Evolutionary conservation across 2,888 invertebrate species (phyloP).

Genomic region (Chloromyia formosa): DNA sequence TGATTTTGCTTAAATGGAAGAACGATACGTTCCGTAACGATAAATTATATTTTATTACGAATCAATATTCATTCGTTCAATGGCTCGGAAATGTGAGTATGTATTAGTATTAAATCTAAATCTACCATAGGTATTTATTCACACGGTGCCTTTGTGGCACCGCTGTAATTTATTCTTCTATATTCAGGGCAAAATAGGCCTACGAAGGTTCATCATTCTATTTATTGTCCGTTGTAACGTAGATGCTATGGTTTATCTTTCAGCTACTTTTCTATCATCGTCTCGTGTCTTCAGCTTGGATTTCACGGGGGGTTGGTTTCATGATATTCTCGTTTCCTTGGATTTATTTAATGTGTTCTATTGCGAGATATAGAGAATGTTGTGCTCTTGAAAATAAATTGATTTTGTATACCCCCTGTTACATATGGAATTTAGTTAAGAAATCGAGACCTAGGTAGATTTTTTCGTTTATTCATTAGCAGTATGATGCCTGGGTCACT

Average conservation of each 20-base stretch:
- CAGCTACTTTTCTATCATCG: background rate
- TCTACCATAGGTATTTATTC: no score
- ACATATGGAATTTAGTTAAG: no score
- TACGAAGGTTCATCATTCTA: background rate
- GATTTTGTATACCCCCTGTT: background rate
- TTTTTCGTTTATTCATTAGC: background rate
- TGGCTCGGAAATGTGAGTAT: conserved; percentile 11
- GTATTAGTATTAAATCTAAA: conserved; percentile 20
- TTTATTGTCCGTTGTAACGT: background rate
- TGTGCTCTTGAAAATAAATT: background rate
- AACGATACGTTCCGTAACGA: background rate
- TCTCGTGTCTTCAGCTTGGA: background rate
- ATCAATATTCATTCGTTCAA: conserved; percentile 38
- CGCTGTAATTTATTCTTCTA: background rate
- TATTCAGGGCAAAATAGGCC: background rate
- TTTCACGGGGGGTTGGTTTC: no score
- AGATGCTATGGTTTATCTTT: background rate
- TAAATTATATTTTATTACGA: conserved; percentile 43
- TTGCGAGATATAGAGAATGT: no score
- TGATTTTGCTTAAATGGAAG: no score
- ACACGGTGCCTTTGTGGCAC: no score
- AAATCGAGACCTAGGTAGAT: no score
- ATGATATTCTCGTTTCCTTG: background rate
- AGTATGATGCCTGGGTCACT: background rate
- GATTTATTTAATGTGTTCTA: background rate